Base-by-base conservation (phyloP, 2,888 invertebrate species). In the Drosophila antonietae region DNA sequence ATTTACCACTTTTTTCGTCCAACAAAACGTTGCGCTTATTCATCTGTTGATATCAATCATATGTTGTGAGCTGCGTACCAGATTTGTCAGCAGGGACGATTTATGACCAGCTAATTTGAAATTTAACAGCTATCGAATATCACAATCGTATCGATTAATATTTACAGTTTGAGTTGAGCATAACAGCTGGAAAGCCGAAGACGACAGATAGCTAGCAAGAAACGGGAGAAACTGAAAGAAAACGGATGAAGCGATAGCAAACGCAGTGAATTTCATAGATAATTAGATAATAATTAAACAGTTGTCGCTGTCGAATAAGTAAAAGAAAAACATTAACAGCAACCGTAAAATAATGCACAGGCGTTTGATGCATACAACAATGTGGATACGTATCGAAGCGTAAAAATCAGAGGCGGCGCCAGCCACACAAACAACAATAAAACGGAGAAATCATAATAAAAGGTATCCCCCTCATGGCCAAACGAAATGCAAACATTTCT, bases 361-460 rank as follows among this genome's bases (percentile, higher is more conserved):
- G 69, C 67, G 66, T 67, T 75, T 75, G 74, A 71, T 80, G 80
- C 62, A 73, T 53, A 71, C 58, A 73, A 73, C 69, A 75, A 86
- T 86, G 83, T 69, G 87, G 73, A 78, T 83, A 75, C 78, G 72
- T 75, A 83, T 71, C 72, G 81, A 74, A 86, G 83, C 81, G 81
- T 84, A 70, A 86, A 78, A 86, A 79, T 79, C 71, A 71, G 75
- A 82, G 88, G 83, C 86, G 73, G 72, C 68, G 75, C 69, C 78
- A 80, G 77, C 73, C 74, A 88, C 59, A 57, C 68, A 64, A 53
- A 68, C 63, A 69, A 73, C 60, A 62, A 49, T 66, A 64, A 64
- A 58, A 65, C 73, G 80, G 76, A 86, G 73, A 84, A 78, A 69
- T 73, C 73, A 78, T 68, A 78, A 78, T 64, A 71, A 74, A 83